Percentiles rank a stretch among this genome's conserved stretches.
phyloP scores from a whole-genome alignment of 1,140 invertebrate species.

The Drosophila murphyi region DNA sequence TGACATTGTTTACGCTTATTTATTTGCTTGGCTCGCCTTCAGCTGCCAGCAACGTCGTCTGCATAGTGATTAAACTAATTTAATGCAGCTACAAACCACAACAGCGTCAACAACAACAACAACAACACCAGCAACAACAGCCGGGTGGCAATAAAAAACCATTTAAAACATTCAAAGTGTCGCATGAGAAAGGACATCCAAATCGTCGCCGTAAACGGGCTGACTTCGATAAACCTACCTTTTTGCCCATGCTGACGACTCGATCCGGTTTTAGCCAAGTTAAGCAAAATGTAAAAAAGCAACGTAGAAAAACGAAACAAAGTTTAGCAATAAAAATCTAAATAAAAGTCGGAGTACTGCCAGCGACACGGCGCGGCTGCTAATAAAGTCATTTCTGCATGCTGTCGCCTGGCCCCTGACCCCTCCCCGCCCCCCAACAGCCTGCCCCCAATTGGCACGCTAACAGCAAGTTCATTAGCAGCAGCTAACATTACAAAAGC shows the following conservation, averaged over 20 bases:
- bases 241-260: neutral
- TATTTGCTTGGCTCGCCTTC: slow-evolving; percentile 63
- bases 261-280: slow-evolving; percentile 2
- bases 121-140: slow-evolving; percentile 15
- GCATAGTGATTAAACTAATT: slow-evolving; percentile 83
- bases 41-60: slow-evolving; percentile 40
- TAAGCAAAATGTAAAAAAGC: slow-evolving; percentile 31
- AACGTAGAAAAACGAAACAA: slow-evolving; percentile 54
- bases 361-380: slow-evolving; percentile 38
- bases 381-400: slow-evolving; percentile 78
- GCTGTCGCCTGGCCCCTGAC: slow-evolving; percentile 37
- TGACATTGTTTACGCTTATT: slow-evolving; percentile 82
- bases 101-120: slow-evolving; percentile 35
- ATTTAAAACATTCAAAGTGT: slow-evolving; percentile 83
- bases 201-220: slow-evolving; percentile 52
- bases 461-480: slow-evolving; percentile 74
- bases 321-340: slow-evolving; percentile 81
- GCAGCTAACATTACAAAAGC: slow-evolving; percentile 59
- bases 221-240: slow-evolving; percentile 54
- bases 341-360: slow-evolving; percentile 46
- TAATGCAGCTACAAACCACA: slow-evolving; percentile 65
- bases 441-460: slow-evolving; percentile 34
- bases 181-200: slow-evolving; percentile 66
- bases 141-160: slow-evolving; percentile 67
- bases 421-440: neutral